Evolutionary conservation across 2,797 vertebrate species (phyloP).

Genomic region (Rhyacichthys aspro): DNA sequence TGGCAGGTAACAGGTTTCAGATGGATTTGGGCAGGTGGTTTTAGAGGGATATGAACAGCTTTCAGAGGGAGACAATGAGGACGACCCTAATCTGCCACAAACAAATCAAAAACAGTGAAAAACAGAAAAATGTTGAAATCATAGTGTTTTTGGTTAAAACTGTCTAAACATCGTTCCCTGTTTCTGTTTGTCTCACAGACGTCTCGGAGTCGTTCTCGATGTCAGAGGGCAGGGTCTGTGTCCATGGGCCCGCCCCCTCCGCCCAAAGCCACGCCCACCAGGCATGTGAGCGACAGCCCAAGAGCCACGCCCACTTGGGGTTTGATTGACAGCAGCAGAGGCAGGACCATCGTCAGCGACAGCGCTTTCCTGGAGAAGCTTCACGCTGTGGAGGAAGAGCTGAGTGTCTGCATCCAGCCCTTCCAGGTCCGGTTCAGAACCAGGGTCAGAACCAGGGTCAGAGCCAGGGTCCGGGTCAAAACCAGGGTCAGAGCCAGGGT

Average conservation of each 20-base stretch:
- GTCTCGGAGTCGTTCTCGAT: constrained; percentile 24
- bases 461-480: too few species aligned
- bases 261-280: constrained; percentile 64
- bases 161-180: too few species aligned
- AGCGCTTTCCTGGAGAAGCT: constrained; percentile 89
- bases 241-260: constrained; percentile 71
- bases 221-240: constrained; percentile 6
- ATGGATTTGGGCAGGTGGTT: neutral
- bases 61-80: too few species aligned
- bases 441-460: neutral
- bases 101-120: neutral
- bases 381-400: constrained; percentile 89
- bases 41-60: too few species aligned
- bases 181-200: constrained; percentile 5
- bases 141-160: neutral
- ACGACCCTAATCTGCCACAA: too few species aligned
- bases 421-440: constrained; percentile 86
- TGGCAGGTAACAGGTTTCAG: too few species aligned
- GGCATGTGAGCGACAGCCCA: constrained; percentile 66
- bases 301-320: constrained; percentile 67
- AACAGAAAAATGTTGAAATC: neutral
- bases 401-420: constrained; percentile 87
- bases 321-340: constrained; percentile 12
- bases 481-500: too few species aligned
- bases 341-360: constrained; percentile 41